These are phyloP conservation scores for Dipodomys stephensi DNA, from an alignment of 2,113 vertebrate genomes.

Conservation along the genomic window DNA sequence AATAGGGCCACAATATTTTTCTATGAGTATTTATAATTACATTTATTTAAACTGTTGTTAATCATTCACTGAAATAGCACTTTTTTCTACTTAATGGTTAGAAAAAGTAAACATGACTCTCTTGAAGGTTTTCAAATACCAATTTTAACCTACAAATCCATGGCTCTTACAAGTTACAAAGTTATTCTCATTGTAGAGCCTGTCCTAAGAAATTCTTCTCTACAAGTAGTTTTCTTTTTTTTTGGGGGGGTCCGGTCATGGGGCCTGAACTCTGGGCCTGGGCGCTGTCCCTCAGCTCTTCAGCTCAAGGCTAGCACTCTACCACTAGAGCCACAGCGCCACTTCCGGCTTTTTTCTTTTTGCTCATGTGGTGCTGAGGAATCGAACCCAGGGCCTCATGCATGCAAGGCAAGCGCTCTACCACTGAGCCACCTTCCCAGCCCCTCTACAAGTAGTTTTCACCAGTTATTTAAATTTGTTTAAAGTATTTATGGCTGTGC, in stretches of 20 bases:
- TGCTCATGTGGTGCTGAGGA: too few relatives aligned
- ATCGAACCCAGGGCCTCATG: too few relatives aligned
- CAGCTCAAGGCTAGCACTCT: too few relatives aligned
- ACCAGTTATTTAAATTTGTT: conserved; percentile 51
- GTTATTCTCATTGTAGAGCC: conserved; percentile 16
- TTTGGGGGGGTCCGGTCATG: too few relatives aligned
- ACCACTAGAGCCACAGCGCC: too few relatives aligned
- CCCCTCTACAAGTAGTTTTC: background rate
- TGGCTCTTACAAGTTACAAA: background rate
- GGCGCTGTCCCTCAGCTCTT: too few relatives aligned
- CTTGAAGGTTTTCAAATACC: conserved; percentile 66
- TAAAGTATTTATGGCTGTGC: background rate
- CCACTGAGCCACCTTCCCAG: too few relatives aligned
- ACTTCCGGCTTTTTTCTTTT: too few relatives aligned
- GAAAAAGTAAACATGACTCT: conserved; percentile 76
- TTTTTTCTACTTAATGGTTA: conserved; percentile 74
- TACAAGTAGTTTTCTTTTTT: background rate
- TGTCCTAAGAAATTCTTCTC: background rate
- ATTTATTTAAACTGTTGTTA: conserved; percentile 79
- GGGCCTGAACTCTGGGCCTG: too few relatives aligned
- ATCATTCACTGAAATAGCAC: conserved; percentile 79
- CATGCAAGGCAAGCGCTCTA: too few relatives aligned
- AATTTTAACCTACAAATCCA: conserved; percentile 25
- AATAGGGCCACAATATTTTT: conserved; percentile 70
- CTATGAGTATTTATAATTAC: conserved; percentile 72